Conservation (phyloP, 2,888 invertebrate species). For the Drosophila longiperda region DNA sequence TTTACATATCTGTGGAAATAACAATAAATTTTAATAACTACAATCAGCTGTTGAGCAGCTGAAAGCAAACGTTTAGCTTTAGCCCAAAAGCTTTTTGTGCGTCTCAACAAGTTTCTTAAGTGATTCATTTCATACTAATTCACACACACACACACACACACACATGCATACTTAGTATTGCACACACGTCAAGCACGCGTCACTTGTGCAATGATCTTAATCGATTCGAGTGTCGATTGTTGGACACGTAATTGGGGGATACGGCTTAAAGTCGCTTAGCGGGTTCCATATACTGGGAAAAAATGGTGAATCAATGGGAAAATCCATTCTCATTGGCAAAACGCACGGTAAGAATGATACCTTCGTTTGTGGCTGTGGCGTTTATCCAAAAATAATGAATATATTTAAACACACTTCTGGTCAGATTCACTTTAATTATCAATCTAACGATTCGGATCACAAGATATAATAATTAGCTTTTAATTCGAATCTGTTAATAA, state of each 20-base stretch:
- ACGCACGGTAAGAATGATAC: constrained; percentile 33
- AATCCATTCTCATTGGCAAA: constrained; percentile 44
- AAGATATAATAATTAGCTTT: not conserved
- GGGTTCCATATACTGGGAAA: constrained; percentile 56
- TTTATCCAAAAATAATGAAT: constrained; percentile 4
- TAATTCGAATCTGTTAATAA: not conserved
- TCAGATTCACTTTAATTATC: not conserved
- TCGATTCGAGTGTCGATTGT: not conserved
- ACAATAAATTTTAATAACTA: not conserved
- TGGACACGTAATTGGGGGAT: constrained; percentile 33
- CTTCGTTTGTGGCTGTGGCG: constrained; percentile 31
- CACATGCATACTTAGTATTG: constrained; percentile 14
- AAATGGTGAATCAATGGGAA: constrained; percentile 59
- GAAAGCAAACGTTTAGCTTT: constrained; percentile 60
- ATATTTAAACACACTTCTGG: not conserved
- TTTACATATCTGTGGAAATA: not conserved
- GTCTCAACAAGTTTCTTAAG: constrained; percentile 13
- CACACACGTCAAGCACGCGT: constrained; percentile 64
- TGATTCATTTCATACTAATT: constrained; percentile 24
- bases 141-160: not conserved
- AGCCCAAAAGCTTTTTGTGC: constrained; percentile 35
- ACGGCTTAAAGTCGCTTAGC: constrained; percentile 9
- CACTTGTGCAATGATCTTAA: constrained; percentile 42
- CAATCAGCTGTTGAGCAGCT: constrained; percentile 33
- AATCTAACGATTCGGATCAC: not conserved